These are phyloP conservation scores for Polyodon spathula DNA, from an alignment of 2,113 vertebrate genomes.

Conservation along the genomic window DNA sequence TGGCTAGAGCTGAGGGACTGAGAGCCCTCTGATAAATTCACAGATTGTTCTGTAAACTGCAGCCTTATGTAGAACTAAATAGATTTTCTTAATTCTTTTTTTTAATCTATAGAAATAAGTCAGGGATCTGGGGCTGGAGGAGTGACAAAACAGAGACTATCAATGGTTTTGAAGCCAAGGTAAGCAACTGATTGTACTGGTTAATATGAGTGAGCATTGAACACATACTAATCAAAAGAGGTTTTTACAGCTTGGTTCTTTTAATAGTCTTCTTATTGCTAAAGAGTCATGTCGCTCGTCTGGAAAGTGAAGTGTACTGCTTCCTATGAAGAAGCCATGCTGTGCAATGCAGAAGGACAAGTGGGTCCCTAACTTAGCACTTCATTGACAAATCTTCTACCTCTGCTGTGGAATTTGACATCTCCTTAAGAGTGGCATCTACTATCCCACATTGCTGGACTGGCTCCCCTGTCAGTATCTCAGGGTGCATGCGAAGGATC, in stretches of 20 bases:
- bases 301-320: too few relatives aligned
- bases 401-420: conserved; percentile 19
- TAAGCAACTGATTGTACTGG: conserved; percentile 31
- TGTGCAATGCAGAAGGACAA: too few relatives aligned
- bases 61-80: too few relatives aligned
- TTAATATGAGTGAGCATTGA: conserved; percentile 10
- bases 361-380: too few relatives aligned
- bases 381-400: conserved; percentile 24
- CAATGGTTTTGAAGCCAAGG: conserved; percentile 93
- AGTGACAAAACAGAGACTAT: conserved; percentile 84
- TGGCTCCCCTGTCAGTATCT: conserved; percentile 5
- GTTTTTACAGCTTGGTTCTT: too few relatives aligned
- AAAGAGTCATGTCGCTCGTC: too few relatives aligned
- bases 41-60: too few relatives aligned
- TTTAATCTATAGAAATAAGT: conserved; percentile 65
- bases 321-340: too few relatives aligned
- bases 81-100: background rate
- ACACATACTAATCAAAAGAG: conserved; percentile 31
- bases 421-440: background rate
- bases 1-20: too few relatives aligned
- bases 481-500: background rate
- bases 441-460: background rate
- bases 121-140: conserved; percentile 95
- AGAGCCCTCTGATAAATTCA: too few relatives aligned
- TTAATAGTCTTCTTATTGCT: too few relatives aligned